Evolutionary conservation across 2,113 vertebrate species (phyloP), one percentile per base, ranked within the genome.

Genomic region (Anoura caudifer): DNA sequence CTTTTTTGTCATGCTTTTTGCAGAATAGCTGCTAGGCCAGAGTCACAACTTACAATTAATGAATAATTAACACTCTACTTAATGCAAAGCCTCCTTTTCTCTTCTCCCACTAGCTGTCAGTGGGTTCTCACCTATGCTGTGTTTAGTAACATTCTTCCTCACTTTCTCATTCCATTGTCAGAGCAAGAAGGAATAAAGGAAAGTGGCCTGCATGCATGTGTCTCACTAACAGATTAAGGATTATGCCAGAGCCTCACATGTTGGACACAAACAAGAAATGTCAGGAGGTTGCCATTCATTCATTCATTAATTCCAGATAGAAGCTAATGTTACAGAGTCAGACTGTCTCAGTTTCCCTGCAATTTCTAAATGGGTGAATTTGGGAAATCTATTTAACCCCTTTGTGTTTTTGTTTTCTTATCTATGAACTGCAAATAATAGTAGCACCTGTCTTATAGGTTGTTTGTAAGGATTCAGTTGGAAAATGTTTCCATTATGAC

Each of bases 371-470:
- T 95, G 31, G 19, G 43, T 70, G 47, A 80, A 93, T 72, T 72
- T 75, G 26, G 61, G 31, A 87, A 65, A 95, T 80, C 36, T 65
- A 22, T 69, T 87, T 89, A 92, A 73, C 2, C 10, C 16, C 31
- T 95, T 67, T 84, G 14, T 90, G 16, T n/a, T 76, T 81, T 91
- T 41, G 22, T 77, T 96, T 96, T 45, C n/a, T 93, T 67, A 75
- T n/a, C 24, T 89, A 47, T 52, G 28, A 90, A 72, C 72, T 90
- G 1, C 52, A 43, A 56, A 61, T 61, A 92, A 54, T 73, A 43
- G 7, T 76, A 59, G 69, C 86, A 70, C 0, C 28, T 12, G 47
- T 63, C 15, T 65, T 28, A 69, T 3, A 54, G 28, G 16, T 77
- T 45, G 90, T 95, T 87, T 87, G 7, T 38, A 38, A 89, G 47